Percentiles rank a stretch among this genome's conserved stretches.
Conservation (phyloP, 2,113 vertebrate species). For the Corythornis madagascariensis region DNA sequence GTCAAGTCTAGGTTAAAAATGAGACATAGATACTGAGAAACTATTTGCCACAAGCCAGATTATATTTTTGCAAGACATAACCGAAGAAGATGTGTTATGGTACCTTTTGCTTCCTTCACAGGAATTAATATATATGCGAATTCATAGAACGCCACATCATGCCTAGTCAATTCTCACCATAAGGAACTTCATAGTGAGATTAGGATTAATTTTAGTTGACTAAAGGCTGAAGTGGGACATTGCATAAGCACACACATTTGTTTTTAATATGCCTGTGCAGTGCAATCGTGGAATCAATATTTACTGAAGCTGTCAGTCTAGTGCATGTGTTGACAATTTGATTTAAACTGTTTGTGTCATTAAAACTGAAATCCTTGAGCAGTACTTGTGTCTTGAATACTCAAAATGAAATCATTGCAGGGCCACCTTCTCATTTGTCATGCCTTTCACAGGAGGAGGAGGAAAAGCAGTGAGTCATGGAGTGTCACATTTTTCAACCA, state of each 20-base stretch:
- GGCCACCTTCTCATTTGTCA: neutral
- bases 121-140: neutral
- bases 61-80: neutral
- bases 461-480: neutral
- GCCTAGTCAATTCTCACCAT: neutral
- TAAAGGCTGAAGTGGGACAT: neutral
- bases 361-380: constrained; percentile 6
- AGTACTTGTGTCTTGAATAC: neutral
- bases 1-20: neutral
- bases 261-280: neutral
- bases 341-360: neutral
- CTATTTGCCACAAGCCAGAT: neutral
- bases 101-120: neutral
- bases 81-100: neutral
- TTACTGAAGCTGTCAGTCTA: neutral
- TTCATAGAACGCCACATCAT: neutral
- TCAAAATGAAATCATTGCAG: neutral
- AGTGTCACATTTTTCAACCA: neutral
- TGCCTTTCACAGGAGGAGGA: neutral
- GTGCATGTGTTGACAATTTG: neutral
- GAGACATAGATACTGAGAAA: neutral
- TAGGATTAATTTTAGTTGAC: neutral
- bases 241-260: neutral
- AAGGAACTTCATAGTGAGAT: neutral
- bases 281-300: neutral